Evolutionary conservation across 2,888 invertebrate genomes (phyloP), one percentile per base, ranked within the genome.

Genomic region (Margaritifera margaritifera): DNA sequence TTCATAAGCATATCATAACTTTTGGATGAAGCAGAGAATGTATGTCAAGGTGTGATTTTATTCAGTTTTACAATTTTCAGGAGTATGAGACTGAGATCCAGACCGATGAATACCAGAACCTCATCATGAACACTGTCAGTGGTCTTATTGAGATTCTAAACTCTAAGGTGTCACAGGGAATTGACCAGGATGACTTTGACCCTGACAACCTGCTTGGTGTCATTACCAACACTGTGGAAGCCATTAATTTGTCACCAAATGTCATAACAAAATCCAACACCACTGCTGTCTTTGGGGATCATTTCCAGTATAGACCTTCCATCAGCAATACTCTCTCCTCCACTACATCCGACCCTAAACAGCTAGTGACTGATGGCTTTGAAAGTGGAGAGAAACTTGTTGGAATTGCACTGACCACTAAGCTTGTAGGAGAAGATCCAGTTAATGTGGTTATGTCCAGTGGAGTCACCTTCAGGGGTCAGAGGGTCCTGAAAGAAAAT

Each of bases 31-130:
- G 42, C 11, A 42, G 42, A 42, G 55, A 27, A 55, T 55, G 4
- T 27, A 11, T 19, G 15, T 54, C 8, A 27, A 19, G 19, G 20
- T 53, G 15, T 64, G 1, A 24, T 57, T 24, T 31, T 42, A 59
- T 57, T 50, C 24, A 22, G 27, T 27, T 6, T 56, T 65, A 5
- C 57, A 18, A 52, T 59, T 78, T 69, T 6, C 77, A 86, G 86
- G 75, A 72, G 52, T 81, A 79, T 66, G 59, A 72, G 5, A 68
- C 68, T 31, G 86, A 85, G 68, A 74, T 79, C 62, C 75, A 78
- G 58, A 77, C 79, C 0, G 66, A 67, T 8, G 64, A 70, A 22
- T 64, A 76, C 58, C 81, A 81, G 58, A 62, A 62, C 4, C 64
- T 78, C 15, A 78, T 81, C 11, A 64, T 79, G 8, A 62, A 62